These are phyloP conservation scores for Ploceus nigricollis DNA, from an alignment of 2,113 vertebrate genomes.

Conservation along the genomic window DNA sequence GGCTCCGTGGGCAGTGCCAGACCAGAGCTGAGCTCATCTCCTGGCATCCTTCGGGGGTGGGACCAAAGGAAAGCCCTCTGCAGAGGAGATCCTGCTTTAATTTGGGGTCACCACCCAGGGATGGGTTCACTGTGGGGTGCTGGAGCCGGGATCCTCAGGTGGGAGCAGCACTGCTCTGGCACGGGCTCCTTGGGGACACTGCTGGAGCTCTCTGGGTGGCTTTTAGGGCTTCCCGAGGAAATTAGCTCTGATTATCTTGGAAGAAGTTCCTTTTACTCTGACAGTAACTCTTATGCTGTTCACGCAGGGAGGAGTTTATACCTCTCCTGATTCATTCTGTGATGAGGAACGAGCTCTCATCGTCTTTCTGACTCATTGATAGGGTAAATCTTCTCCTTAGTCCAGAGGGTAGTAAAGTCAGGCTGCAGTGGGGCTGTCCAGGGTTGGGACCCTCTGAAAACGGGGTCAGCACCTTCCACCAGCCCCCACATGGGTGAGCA, in stretches of 20 bases:
- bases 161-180: not conserved
- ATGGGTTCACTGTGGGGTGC: not conserved
- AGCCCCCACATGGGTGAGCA: not conserved
- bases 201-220: not conserved
- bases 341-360: not conserved
- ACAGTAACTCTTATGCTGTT: not conserved
- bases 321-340: not conserved
- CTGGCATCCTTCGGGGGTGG: not conserved
- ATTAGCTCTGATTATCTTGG: not conserved
- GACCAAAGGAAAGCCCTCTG: not conserved
- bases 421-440: not conserved
- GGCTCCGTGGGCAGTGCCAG: not conserved
- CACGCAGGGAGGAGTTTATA: accelerated
- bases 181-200: not conserved
- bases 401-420: not conserved
- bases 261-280: not conserved
- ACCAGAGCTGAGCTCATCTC: not conserved
- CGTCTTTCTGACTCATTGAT: not conserved
- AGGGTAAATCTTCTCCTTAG: not conserved
- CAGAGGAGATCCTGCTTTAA: not conserved
- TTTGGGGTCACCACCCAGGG: accelerated
- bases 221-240: not conserved
- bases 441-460: not conserved
- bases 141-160: accelerated
- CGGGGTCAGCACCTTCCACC: not conserved